Conservation (phyloP, 2,113 vertebrate species). For the Nycticorax nycticorax region DNA sequence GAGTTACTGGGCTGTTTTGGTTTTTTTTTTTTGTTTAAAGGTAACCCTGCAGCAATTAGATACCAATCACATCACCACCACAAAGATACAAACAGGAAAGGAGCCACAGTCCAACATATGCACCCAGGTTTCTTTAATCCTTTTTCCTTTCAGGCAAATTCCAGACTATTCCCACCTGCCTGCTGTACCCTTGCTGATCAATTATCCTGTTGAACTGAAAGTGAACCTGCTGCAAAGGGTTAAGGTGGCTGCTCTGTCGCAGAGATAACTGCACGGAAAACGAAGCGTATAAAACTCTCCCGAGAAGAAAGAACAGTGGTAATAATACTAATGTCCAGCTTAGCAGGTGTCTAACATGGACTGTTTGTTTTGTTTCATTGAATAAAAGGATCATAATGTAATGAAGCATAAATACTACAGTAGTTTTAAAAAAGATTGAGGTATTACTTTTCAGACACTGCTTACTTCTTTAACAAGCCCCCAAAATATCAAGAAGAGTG, state of each 20-base stretch:
- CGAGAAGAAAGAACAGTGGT: not conserved
- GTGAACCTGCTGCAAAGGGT: conserved; percentile 55
- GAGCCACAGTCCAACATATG: conserved; percentile 62
- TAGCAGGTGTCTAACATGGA: not conserved
- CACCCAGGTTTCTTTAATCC: conserved; percentile 54
- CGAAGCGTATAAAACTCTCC: not conserved
- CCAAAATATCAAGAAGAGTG: not conserved
- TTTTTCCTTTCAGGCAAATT: conserved; percentile 86
- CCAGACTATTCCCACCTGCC: conserved; percentile 65
- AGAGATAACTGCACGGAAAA: not conserved
- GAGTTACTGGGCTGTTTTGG: not conserved
- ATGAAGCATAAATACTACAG: not conserved
- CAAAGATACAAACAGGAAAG: conserved; percentile 60
- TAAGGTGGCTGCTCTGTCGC: not conserved
- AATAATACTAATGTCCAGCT: not conserved
- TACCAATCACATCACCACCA: conserved; percentile 49
- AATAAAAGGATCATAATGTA: not conserved
- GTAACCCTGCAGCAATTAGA: conserved; percentile 52
- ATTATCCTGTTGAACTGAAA: conserved; percentile 50
- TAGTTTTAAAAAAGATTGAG: not conserved
- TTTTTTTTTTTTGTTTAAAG: not conserved
- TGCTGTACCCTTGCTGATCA: conserved; percentile 43
- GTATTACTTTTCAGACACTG: not conserved
- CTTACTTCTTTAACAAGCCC: not conserved
- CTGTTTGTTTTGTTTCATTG: not conserved